Base-by-base conservation (phyloP, 2,888 invertebrate species). In the Drosophila ustulata region DNA sequence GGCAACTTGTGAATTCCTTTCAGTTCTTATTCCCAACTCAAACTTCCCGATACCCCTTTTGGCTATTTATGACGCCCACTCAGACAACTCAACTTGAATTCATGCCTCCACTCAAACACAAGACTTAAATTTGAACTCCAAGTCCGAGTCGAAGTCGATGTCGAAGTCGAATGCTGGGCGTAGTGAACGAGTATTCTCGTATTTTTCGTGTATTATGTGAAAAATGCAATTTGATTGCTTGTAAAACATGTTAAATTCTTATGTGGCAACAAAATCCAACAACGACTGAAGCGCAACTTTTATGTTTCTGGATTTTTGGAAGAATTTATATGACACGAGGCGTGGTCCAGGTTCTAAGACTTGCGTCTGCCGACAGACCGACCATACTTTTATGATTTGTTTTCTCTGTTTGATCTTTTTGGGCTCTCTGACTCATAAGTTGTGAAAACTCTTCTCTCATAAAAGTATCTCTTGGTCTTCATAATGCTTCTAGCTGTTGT, bases 151-250 rank as follows among this genome's bases (percentile, higher is more conserved):
- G 0, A 13, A 26, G 9, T 56, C 45, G 1, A 3, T n/a, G n/a
- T 32, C 32, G 23, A 7, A 5, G 18, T 23, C 32, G 26, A 18
- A 62, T 46, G 9, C 13, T 55, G 45, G 41, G 13, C 25, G 30
- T 46, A 13, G 13, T 53, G 41, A 28, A 18, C 18, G 18, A 18
- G 18, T 18, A 52, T 39, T 6, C n/a, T 57, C 49, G 46, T 56
- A 32, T 18, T 37, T 59, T 52, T 41, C 46, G 61, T 70, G 79
- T 83, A 88, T 85, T 83, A 90, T 90, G 90, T 90, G 91, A 90
- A 89, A 90, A 90, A 91, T 90, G 89, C 90, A 88, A 90, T 90
- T 90, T 91, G 89, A 91, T 90, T 84, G 88, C 82, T 89, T 90
- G 89, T 91, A 89, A 89, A 90, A 90, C 89, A 90, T 84, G 84